Percentiles rank a stretch among this genome's conserved stretches.
Conservation (phyloP, 1,140 invertebrate species). For the Rhynchophorus ferrugineus region DNA sequence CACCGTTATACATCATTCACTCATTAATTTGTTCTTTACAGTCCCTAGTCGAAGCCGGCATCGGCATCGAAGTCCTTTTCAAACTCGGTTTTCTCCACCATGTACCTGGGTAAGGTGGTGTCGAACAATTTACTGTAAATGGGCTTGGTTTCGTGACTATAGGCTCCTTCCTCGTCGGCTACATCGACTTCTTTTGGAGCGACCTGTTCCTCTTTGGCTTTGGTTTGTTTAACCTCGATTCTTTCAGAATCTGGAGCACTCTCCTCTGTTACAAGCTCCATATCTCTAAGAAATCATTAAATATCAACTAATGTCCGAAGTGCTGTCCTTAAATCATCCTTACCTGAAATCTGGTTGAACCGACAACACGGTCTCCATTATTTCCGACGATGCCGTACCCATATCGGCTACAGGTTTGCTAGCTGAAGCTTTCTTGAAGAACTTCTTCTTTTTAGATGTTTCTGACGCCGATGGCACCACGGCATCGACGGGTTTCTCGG, state of each 20-base stretch:
- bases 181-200: conserved; percentile 46
- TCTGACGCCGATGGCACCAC: conserved; percentile 9
- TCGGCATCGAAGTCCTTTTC: conserved; percentile 55
- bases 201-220: conserved; percentile 33
- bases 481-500: conserved; percentile 5
- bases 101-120: conserved; percentile 56
- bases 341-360: neutral
- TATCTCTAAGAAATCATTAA: neutral
- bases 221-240: conserved; percentile 34
- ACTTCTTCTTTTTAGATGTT: conserved; percentile 22
- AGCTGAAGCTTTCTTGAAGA: conserved; percentile 26
- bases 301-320: neutral
- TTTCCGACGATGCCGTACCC: conserved; percentile 7
- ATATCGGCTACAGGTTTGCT: conserved; percentile 11
- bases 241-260: conserved; percentile 24
- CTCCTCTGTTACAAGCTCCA: neutral
- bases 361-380: conserved; percentile 13
- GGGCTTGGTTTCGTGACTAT: conserved; percentile 54
- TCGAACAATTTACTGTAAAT: conserved; percentile 54
- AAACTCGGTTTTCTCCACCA: conserved; percentile 57
- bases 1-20: neutral
- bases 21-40: neutral
- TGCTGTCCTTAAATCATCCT: neutral
- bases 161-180: conserved; percentile 46
- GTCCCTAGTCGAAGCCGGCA: conserved; percentile 10